phyloP scores from a whole-genome alignment of 1,140 invertebrate genomes.

The Bombus ignitus region DNA sequence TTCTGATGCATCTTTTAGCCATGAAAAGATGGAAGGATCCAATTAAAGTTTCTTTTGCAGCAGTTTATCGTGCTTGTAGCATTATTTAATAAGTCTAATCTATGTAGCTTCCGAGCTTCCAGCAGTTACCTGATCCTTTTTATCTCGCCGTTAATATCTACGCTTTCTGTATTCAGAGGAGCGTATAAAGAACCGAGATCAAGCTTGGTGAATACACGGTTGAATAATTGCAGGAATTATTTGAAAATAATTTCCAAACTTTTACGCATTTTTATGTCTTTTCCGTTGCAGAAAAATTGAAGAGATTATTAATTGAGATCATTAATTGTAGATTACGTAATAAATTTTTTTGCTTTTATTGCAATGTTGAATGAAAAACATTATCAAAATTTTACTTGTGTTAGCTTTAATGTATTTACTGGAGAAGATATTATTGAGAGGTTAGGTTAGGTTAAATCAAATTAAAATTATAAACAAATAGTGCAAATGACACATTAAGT shows the following conservation, averaged over 20 bases:
- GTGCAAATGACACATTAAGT: not conserved
- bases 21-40: not conserved
- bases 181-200: not conserved
- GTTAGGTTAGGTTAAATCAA: not conserved
- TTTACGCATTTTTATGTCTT: not conserved
- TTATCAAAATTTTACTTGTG: not conserved
- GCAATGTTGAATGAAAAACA: not conserved
- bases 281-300: not conserved
- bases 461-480: not conserved
- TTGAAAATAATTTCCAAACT: not conserved
- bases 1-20: not conserved
- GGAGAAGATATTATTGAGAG: not conserved
- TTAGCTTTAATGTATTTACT: not conserved
- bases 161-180: not conserved
- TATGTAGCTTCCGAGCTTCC: not conserved
- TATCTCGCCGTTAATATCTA: not conserved
- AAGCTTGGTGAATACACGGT: not conserved
- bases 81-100: constrained; percentile 11
- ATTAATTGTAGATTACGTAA: not conserved
- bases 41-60: not conserved
- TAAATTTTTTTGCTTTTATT: not conserved
- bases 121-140: not conserved
- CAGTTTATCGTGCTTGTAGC: not conserved
- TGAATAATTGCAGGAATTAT: not conserved
- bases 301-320: not conserved